These are phyloP conservation scores for Sparus aurata DNA, from an alignment of 2,797 vertebrate species.

Conservation along the genomic window DNA sequence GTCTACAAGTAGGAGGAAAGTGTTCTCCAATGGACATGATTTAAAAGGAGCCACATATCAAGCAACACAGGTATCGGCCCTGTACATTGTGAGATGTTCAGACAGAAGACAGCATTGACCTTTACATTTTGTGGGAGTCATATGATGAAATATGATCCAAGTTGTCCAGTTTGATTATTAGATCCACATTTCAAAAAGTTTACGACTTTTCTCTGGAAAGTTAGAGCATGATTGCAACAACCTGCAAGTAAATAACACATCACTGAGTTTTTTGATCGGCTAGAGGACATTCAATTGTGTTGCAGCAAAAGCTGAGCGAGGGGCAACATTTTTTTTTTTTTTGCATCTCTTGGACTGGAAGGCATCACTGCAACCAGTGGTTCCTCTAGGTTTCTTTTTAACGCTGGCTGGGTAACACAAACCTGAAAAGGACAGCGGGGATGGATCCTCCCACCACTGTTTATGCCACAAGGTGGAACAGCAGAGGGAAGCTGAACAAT, in stretches of 20 bases:
- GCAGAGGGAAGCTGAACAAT: no score
- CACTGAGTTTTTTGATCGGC: background rate
- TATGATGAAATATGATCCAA: background rate
- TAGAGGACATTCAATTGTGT: background rate
- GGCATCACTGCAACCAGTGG: background rate
- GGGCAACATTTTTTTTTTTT: background rate
- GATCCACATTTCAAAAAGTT: background rate
- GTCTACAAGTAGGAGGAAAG: constrained; percentile 16
- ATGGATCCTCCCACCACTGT: no score
- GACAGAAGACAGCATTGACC: no score
- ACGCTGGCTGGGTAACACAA: background rate
- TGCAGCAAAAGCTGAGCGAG: no score
- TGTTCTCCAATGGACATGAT: background rate
- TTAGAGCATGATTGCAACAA: background rate
- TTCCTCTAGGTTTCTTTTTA: background rate
- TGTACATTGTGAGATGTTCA: no score
- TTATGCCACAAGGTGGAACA: no score
- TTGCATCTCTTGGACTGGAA: no score
- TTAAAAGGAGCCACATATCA: background rate
- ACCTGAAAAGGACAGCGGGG: background rate
- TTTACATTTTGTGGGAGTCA: no score
- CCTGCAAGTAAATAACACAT: background rate
- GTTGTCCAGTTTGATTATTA: background rate
- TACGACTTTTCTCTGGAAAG: background rate
- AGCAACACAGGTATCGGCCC: background rate